phyloP scores from a whole-genome alignment of 2,888 invertebrate genomes.

The Craniophora ligustri region DNA sequence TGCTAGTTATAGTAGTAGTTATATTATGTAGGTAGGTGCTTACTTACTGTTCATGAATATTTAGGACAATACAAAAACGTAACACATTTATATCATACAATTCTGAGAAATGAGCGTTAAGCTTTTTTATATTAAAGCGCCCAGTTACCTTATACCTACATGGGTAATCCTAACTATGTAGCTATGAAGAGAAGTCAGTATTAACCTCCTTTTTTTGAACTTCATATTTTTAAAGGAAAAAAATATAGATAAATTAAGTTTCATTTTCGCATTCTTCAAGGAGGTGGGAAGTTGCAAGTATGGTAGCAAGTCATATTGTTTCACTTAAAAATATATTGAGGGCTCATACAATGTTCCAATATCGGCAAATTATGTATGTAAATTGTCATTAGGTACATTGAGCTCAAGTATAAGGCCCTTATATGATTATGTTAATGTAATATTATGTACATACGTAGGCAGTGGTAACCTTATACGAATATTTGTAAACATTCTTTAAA shows the following conservation, averaged over 20 bases:
- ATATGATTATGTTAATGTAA: constrained; percentile 47
- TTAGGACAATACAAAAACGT: constrained; percentile 18
- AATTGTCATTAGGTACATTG: constrained; percentile 41
- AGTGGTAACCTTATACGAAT: constrained; percentile 27
- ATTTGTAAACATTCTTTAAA: constrained; percentile 27
- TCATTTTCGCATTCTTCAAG: constrained; percentile 1
- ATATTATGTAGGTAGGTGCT: neutral
- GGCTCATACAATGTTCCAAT: constrained; percentile 16
- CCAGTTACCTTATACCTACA: too few relatives aligned
- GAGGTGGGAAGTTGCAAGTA: too few relatives aligned
- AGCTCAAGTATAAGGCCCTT: constrained; percentile 43
- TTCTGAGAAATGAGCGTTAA: constrained; percentile 33
- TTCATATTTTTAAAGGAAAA: neutral
- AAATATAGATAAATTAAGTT: neutral
- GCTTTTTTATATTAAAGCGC: constrained; percentile 6
- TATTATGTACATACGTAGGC: constrained; percentile 29
- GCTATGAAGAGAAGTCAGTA: neutral
- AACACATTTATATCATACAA: constrained; percentile 31
- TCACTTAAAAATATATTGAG: constrained; percentile 36
- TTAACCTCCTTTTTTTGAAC: neutral
- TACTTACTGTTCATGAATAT: constrained; percentile 34
- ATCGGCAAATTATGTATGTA: constrained; percentile 37
- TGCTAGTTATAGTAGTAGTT: too few relatives aligned
- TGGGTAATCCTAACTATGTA: neutral
- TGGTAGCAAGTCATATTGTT: constrained; percentile 9